phyloP scores from a whole-genome alignment of 2,888 invertebrate species.

The Tachina grossa region DNA sequence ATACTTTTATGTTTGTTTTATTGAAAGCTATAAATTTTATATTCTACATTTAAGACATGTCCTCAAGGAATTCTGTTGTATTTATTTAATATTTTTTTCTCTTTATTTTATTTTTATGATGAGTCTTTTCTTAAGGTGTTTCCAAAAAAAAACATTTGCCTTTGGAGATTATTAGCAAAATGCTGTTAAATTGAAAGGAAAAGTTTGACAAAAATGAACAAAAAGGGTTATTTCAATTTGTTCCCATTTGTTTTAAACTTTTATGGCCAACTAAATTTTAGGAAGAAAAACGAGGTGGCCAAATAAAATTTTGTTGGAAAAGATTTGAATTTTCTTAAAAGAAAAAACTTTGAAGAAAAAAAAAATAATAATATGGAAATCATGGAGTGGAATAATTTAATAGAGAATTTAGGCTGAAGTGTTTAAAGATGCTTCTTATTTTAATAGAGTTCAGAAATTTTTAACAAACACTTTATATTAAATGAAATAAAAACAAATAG shows the following conservation, averaged over 20 bases:
- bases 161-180: constrained; percentile 15
- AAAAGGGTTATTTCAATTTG: constrained; percentile 16
- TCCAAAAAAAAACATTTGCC: constrained; percentile 34
- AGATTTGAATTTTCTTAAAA: constrained; percentile 2
- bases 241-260: constrained; percentile 10
- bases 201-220: background rate
- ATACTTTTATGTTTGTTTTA: constrained; percentile 62
- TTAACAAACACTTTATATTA: too few relatives aligned
- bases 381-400: background rate
- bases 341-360: too few relatives aligned
- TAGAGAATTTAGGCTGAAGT: background rate
- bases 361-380: background rate
- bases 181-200: constrained; percentile 31
- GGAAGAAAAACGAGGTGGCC: background rate
- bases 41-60: constrained; percentile 36
- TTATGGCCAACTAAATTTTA: background rate
- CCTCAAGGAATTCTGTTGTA: constrained; percentile 35
- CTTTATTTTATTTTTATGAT: constrained; percentile 19
- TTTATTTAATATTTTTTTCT: background rate
- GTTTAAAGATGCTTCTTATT: background rate
- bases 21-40: constrained; percentile 67
- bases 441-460: background rate
- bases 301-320: background rate
- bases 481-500: too few relatives aligned
- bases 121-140: constrained; percentile 45